Evolutionary conservation across 2,888 invertebrate species (phyloP).

Genomic region (Brachyptera risi): DNA sequence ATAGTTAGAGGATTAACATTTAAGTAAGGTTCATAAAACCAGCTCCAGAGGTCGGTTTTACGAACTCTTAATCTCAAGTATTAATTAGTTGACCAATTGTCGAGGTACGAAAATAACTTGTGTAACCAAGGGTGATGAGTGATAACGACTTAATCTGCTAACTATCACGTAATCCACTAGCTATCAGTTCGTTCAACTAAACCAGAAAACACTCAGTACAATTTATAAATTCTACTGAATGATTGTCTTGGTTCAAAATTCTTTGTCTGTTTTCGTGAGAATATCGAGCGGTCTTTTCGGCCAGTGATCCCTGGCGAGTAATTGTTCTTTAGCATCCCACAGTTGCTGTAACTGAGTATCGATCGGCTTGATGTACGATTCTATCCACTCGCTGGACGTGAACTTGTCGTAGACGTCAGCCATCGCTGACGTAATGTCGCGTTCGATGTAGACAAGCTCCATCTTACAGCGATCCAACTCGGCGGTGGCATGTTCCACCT

Average conservation of each 20-base stretch:
- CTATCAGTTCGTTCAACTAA: too few species aligned
- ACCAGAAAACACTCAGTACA: too few species aligned
- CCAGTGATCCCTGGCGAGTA: conserved; percentile 50
- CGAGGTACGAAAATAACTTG: too few species aligned
- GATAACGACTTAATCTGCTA: too few species aligned
- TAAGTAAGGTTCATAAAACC: too few species aligned
- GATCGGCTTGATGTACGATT: conserved; percentile 44
- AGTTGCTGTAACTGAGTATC: conserved; percentile 44
- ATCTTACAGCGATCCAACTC: conserved; percentile 46
- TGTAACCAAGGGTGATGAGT: too few species aligned
- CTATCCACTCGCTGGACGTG: conserved; percentile 48
- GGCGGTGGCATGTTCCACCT: conserved; percentile 46
- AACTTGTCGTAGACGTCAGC: conserved; percentile 46
- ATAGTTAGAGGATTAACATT: too few species aligned
- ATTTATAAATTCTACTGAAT: too few species aligned
- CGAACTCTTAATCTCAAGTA: too few species aligned
- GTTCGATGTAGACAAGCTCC: conserved; percentile 45
- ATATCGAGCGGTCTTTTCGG: conserved; percentile 50
- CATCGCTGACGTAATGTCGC: conserved; percentile 45
- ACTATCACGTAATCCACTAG: too few species aligned
- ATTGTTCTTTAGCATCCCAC: conserved; percentile 45
- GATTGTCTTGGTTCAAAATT: not conserved
- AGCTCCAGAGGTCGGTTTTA: too few species aligned
- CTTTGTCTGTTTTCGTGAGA: conserved; percentile 22
- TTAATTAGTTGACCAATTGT: too few species aligned